Base-by-base conservation (phyloP, 2,888 invertebrate species). In the Panopea generosa region DNA sequence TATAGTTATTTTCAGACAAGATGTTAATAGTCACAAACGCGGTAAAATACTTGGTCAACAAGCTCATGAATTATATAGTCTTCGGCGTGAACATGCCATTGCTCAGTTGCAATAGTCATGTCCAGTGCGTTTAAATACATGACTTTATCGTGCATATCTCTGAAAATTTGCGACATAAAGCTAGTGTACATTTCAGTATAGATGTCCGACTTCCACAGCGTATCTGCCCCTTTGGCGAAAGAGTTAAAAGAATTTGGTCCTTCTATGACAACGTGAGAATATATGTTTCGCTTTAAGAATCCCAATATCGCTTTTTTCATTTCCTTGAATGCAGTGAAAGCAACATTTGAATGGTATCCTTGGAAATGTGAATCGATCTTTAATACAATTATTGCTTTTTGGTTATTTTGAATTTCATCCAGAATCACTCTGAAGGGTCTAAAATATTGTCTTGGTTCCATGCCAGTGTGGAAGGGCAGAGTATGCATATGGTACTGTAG, bases 11-110 rank as follows among this genome's bases (percentile, higher is more conserved):
- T n/a, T n/a, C n/a, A n/a, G n/a, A n/a, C n/a, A n/a, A n/a, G n/a
- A n/a, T n/a, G n/a, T 56, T 24, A 57, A 24, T 57, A 57, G 1
- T 40, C 22, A 57, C 57, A 57, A 1, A 57, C 57, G 43, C 20
- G 43, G n/a, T 57, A 26, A 40, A 57, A 43, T 24, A 57, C 24
- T 43, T 57, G 40, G 2, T 57, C 7, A 7, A 43, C 43, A 11
- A 24, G 40, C 43, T 57, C 43, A 26, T 22, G 20, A 9, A 57
- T 43, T 11, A 57, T 24, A 18, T 43, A 57, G 11, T 57, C 57
- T 57, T 57, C 57, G 9, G 57, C 40, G 22, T 57, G 57, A 38
- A 57, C 43, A 57, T 40, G 43, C 7, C 24, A 22, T 16, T 57
- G 57, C 24, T 57, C 57, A 3, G 57, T 43, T 2, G 40, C 38